Base-by-base conservation (phyloP, 2,797 vertebrate genomes). In the Poeciliopsis paucimaculata region DNA sequence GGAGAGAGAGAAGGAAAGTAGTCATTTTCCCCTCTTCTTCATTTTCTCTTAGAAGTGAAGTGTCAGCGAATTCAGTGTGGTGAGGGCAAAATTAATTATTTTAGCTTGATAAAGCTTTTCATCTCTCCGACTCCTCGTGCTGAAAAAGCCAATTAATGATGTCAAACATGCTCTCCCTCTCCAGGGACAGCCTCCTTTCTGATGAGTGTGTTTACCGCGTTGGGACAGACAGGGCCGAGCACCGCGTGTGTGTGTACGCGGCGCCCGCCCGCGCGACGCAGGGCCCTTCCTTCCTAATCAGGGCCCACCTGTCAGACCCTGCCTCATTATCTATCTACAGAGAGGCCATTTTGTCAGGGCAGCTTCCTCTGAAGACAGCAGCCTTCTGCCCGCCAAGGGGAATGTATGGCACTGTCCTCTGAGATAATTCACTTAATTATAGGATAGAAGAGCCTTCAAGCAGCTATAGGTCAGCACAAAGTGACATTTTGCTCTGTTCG, bases 21-120 rank as follows among this genome's bases (percentile, higher is more conserved):
- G 93, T 95, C 91, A 94, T 96, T 96, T 95, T 93, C 66, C 47
- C 79, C 79, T 79, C 78, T 88, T 77, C 86, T 91, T 92, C 88
- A 80, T 92, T 93, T 91, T 91, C 86, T 92, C 16, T 95, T 95
- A 96, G 97, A 98, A 98, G 96, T 97, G 97, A 97, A 98, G 97
- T 98, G 98, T 98, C 98, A 99, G 97, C 97, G 95, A 97, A 97
- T 98, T 97, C 95, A 92, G 95, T 94, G 86, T 83, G 91, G 96
- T 95, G 95, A 87, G 80, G 91, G 96, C 96, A 96, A 98, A 98
- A 98, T 98, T 97, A 98, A 99, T 99, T 98, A 98, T 99, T 99
- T 98, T 98, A 98, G 98, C 97, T 97, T 98, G 98, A 99, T 98
- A 98, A 99, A 98, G 97, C 97, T 99, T 99, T 99, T 99, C 97